Percentiles rank a stretch among this genome's conserved stretches.
Conservation (phyloP, 2,797 vertebrate genomes). For the Leucoraja ocellata region DNA sequence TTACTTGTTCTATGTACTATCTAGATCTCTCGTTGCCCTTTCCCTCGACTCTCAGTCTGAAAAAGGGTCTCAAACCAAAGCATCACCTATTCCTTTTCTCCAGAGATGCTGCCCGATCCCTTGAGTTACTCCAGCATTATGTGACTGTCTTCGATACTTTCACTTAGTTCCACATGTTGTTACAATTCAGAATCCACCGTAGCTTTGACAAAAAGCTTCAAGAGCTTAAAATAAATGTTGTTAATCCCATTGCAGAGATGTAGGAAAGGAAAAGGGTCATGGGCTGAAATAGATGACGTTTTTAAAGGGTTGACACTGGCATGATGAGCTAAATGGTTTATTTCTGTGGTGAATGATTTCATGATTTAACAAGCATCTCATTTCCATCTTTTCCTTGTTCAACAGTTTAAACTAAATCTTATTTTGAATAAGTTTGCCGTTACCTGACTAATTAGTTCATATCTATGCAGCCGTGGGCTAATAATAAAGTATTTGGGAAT, state of each 20-base stretch:
- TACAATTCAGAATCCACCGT: neutral
- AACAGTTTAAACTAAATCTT: neutral
- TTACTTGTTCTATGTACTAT: too few species aligned
- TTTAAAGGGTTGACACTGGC: neutral
- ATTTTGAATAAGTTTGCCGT: neutral
- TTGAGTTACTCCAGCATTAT: too few species aligned
- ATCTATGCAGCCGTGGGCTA: neutral
- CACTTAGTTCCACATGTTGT: neutral
- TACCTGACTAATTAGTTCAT: constrained; percentile 10
- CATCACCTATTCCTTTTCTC: too few species aligned
- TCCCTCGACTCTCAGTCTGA: too few species aligned
- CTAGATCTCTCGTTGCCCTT: too few species aligned
- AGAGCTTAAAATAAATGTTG: neutral
- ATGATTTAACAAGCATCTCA: neutral
- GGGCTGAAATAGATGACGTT: neutral
- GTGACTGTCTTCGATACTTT: too few species aligned
- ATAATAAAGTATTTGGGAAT: neutral
- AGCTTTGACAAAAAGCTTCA: neutral
- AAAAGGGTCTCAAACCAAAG: too few species aligned
- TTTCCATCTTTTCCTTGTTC: neutral
- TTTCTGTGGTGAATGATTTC: neutral
- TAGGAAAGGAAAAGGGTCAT: neutral
- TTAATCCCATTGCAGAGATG: neutral
- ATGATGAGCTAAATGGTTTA: neutral
- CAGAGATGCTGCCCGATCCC: too few species aligned